phyloP scores from a whole-genome alignment of 2,113 vertebrate species.

The Jaculus jaculus region DNA sequence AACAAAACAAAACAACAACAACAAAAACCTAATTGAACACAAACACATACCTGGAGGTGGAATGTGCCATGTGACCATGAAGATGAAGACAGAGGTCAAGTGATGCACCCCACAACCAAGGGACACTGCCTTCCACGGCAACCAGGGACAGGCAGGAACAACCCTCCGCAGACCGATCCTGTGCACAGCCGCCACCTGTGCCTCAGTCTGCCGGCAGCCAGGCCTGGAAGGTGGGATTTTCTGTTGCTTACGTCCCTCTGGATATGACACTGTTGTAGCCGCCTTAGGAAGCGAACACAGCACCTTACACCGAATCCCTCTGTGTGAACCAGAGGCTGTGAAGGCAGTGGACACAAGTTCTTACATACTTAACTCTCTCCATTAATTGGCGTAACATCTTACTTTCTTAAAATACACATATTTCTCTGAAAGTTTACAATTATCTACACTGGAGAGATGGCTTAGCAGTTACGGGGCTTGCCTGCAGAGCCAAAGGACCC shows the following conservation, averaged over 20 bases:
- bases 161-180: background rate
- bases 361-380: background rate
- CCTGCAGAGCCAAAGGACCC: too few species aligned
- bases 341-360: background rate
- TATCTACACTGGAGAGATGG: background rate
- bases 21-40: background rate
- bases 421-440: background rate
- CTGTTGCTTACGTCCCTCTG: background rate
- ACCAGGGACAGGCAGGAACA: background rate
- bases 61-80: background rate
- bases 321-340: background rate
- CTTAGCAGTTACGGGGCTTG: too few species aligned
- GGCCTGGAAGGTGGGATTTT: background rate
- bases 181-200: background rate
- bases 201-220: background rate
- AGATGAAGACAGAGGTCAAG: background rate
- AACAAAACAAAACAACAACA: too few species aligned
- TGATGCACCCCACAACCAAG: background rate
- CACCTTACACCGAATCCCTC: background rate
- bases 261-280: background rate
- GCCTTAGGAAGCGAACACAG: background rate
- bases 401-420: conserved; percentile 40
- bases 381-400: background rate
- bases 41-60: background rate
- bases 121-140: background rate